Conservation (phyloP, 2,888 invertebrate genomes). For the Chymomyza caudatula region DNA sequence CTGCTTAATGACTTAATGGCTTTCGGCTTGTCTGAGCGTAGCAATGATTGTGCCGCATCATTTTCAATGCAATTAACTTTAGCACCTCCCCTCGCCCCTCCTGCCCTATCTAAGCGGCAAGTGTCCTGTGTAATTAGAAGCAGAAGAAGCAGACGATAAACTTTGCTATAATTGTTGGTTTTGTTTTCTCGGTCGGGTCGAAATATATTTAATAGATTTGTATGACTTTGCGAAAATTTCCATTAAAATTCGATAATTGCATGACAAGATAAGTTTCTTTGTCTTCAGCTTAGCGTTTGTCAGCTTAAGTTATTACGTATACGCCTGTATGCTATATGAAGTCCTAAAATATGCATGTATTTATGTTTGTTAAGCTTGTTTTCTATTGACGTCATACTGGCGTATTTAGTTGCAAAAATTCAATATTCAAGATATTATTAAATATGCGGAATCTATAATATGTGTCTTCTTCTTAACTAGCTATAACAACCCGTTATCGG, state of each 20-base stretch:
- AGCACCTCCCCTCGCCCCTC: slow-evolving; percentile 2
- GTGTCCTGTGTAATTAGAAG: slow-evolving; percentile 52
- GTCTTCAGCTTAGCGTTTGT: slow-evolving; percentile 26
- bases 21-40: slow-evolving; percentile 29
- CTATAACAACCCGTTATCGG: too few species aligned
- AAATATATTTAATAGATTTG: neutral
- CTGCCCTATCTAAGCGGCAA: neutral
- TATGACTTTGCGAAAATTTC: slow-evolving; percentile 62
- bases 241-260: slow-evolving; percentile 70
- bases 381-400: too few species aligned
- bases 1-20: slow-evolving; percentile 62
- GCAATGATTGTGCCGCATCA: slow-evolving; percentile 65
- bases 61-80: slow-evolving; percentile 64
- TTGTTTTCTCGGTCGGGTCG: neutral
- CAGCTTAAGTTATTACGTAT: slow-evolving; percentile 6
- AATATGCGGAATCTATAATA: too few species aligned
- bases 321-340: neutral
- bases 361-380: neutral
- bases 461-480: too few species aligned
- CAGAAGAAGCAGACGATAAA: slow-evolving; percentile 5
- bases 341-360: neutral
- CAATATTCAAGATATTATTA: too few species aligned
- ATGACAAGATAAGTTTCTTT: slow-evolving; percentile 60
- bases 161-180: neutral
- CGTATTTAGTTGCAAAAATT: too few species aligned